Evolutionary conservation across 2,113 vertebrate genomes (phyloP).

Genomic region (Todiramphus chloris): DNA sequence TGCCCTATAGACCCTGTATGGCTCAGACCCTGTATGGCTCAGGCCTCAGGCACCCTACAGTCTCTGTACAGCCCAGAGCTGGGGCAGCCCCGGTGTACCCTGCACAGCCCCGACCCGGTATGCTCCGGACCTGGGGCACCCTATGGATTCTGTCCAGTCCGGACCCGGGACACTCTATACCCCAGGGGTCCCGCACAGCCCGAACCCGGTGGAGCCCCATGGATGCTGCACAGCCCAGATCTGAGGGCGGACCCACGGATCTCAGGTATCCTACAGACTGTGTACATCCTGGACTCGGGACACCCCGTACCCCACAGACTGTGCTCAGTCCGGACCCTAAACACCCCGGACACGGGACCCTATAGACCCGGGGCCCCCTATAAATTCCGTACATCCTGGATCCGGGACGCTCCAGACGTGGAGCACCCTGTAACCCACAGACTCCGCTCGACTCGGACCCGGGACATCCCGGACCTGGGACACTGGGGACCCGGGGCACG

Average conservation of each 20-base stretch:
- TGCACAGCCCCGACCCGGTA: no score
- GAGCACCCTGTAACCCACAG: neutral
- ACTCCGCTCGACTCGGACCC: rapidly evolving
- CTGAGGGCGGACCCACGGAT: neutral
- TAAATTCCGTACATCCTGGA: no score
- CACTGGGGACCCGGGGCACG: no score
- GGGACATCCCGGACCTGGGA: neutral
- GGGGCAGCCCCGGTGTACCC: no score
- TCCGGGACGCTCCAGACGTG: rapidly evolving
- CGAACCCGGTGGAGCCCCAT: neutral
- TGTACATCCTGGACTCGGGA: neutral
- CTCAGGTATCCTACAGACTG: neutral
- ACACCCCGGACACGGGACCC: rapidly evolving
- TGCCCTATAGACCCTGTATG: neutral
- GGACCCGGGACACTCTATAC: neutral
- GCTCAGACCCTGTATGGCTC: neutral
- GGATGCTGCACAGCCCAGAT: neutral
- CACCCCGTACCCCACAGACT: no score
- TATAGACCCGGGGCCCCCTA: neutral
- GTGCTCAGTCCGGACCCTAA: rapidly evolving
- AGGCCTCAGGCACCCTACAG: neutral
- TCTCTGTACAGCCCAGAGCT: neutral
- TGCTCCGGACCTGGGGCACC: no score
- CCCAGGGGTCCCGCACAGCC: neutral
- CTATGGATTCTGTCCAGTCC: neutral